phyloP scores from a whole-genome alignment of 2,888 invertebrate species.

The Lepidonotus clava region DNA sequence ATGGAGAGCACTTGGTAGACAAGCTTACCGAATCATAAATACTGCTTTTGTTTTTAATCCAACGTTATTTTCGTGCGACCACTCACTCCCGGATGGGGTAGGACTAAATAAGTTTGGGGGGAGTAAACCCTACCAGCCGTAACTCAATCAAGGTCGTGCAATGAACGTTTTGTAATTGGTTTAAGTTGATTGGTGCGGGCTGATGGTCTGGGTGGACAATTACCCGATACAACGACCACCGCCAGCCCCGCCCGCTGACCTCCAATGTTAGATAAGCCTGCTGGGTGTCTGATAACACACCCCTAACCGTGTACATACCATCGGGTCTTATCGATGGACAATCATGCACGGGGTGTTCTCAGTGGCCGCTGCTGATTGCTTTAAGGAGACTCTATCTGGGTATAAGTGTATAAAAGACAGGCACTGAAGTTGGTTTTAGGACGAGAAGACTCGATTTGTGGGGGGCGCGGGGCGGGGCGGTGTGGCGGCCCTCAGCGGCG shows the following conservation, averaged over 20 bases:
- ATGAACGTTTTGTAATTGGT: conserved; percentile 53
- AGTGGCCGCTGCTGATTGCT: not conserved
- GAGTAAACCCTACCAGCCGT: conserved; percentile 3
- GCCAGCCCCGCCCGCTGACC: not conserved
- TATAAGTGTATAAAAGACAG: conserved; percentile 23
- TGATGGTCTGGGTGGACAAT: not conserved
- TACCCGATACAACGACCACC: not conserved
- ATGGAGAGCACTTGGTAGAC: conserved; percentile 33
- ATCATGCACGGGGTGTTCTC: conserved; percentile 18
- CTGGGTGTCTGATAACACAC: no score
- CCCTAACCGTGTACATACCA: no score
- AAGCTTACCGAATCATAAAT: conserved; percentile 12
- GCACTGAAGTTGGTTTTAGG: not conserved
- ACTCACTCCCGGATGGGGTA: not conserved
- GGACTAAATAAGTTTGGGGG: conserved; percentile 4
- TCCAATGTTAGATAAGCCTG: not conserved
- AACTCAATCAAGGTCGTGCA: conserved; percentile 40
- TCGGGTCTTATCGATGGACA: not conserved
- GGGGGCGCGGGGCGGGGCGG: not conserved
- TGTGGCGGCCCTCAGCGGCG: not conserved
- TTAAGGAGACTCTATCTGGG: conserved; percentile 41
- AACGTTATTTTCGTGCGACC: not conserved
- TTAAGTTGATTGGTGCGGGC: conserved; percentile 32
- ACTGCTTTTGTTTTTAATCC: not conserved
- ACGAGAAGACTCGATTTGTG: conserved; percentile 25